Percentiles rank a stretch among this genome's conserved stretches.
These are phyloP conservation scores for Eremobia ochroleuca DNA, from an alignment of 2,888 invertebrate genomes.

Conservation along the genomic window DNA sequence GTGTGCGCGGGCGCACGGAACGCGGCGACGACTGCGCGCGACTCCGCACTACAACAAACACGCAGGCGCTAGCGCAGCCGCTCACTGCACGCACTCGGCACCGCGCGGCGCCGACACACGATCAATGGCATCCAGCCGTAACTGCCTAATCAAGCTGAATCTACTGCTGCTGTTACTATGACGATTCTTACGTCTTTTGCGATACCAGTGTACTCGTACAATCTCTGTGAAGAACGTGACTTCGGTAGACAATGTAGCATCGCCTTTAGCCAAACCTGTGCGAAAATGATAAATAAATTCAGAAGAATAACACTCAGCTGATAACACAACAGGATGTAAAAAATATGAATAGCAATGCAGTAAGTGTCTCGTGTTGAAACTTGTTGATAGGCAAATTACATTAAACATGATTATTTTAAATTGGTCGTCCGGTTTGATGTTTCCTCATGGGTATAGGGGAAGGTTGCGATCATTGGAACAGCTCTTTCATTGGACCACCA, in stretches of 20 bases:
- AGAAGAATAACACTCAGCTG: slow-evolving; percentile 26
- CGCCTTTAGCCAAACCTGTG: slow-evolving; percentile 13
- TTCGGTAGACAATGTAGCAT: not conserved
- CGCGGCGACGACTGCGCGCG: slow-evolving; percentile 6
- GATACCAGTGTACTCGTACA: slow-evolving; percentile 4
- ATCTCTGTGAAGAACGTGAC: slow-evolving; percentile 16
- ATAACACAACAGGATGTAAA: slow-evolving; percentile 10
- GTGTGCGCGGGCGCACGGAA: slow-evolving; percentile 36
- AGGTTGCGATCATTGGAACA: too few relatives aligned
- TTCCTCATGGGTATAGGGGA: not conserved
- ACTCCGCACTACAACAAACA: slow-evolving; percentile 68
- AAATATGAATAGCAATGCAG: not conserved
- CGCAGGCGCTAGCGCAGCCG: slow-evolving; percentile 65
- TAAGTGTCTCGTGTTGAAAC: not conserved
- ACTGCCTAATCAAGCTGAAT: slow-evolving; percentile 67
- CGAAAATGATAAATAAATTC: slow-evolving; percentile 39
- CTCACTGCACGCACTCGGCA: slow-evolving; percentile 59
- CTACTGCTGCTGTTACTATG: slow-evolving; percentile 24
- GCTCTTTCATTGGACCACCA: too few relatives aligned
- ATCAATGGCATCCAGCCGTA: slow-evolving; percentile 72
- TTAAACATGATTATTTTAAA: not conserved
- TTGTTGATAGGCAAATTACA: not conserved
- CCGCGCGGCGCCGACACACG: slow-evolving; percentile 58
- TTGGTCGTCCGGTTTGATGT: not conserved
- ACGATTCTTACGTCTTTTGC: slow-evolving; percentile 12